phyloP scores from a whole-genome alignment of 2,113 vertebrate species.

The Hepsetus odoe region DNA sequence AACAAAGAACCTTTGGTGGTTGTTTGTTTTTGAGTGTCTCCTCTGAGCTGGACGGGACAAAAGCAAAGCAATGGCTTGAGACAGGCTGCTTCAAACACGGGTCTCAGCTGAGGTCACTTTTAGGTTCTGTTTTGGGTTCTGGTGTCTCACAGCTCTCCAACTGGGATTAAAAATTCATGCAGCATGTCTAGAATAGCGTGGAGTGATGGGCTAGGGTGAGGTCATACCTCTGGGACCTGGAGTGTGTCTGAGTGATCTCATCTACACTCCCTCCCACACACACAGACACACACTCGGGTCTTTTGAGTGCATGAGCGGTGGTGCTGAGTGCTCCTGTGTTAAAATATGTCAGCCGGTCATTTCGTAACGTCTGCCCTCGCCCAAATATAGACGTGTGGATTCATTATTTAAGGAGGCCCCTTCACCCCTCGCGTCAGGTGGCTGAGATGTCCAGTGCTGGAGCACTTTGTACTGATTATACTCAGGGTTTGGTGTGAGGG shows the following conservation, averaged over 20 bases:
- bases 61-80: too few relatives aligned
- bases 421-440: neutral
- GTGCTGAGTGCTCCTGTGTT: neutral
- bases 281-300: conserved; percentile 6
- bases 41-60: too few relatives aligned
- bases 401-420: neutral
- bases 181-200: conserved; percentile 16
- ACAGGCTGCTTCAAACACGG: neutral
- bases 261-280: too few relatives aligned
- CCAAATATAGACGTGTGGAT: neutral
- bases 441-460: neutral
- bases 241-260: conserved; percentile 11
- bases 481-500: neutral
- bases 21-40: too few relatives aligned
- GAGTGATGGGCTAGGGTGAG: conserved; percentile 35
- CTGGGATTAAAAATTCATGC: conserved; percentile 37
- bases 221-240: conserved; percentile 26
- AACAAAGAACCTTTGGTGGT: too few relatives aligned
- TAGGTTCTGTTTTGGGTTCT: neutral
- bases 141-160: neutral
- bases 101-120: too few relatives aligned
- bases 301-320: neutral
- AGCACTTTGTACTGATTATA: neutral
- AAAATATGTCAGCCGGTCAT: conserved; percentile 21
- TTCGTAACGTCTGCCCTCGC: neutral